Base-by-base conservation (phyloP, 2,888 invertebrate species). In the Therioaphis trifolii region DNA sequence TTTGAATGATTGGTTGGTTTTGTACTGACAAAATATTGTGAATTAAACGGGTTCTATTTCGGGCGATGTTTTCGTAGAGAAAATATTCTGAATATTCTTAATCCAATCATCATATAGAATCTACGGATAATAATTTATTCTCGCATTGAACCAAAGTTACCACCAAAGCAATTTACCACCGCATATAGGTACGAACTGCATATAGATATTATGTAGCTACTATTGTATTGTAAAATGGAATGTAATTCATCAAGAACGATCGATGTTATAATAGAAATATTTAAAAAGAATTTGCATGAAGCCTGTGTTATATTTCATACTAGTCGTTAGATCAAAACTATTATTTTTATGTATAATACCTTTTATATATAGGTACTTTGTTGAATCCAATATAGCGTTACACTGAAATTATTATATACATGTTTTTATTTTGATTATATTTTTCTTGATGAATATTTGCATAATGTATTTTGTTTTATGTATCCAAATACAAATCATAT, bases 251-350 rank as follows among this genome's bases (percentile, higher is more conserved):
- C 4, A 5, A 7, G 7, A 35, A 35, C 3, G 35, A 35, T n/a
- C n/a, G 35, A 35, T 5, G 3, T 35, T 35, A 35, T 35, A 5
- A 35, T 35, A 35, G 7, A 5, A 35, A 35, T 35, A 35, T 35
- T 3, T 35, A 35, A n/a, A n/a, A n/a, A n/a, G n/a, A n/a, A n/a
- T n/a, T 35, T 12, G 21, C 9, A 27, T 4, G 18, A 40, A 69
- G 55, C 43, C 58, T 58, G 79, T 80, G 76, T 77, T 77, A 79
- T 55, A n/a, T 79, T 63, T 66, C 18, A 14, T 71, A 29, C 79
- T 80, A 80, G 79, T 80, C 79, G 71, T 21, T 80, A 71, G 79
- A 80, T 80, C 79, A 80, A 80, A 71, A 69, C 69, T 58, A 55
- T 79, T 69, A n/a, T 77, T 74, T 21, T 24, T 52, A 18, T 71